phyloP scores from a whole-genome alignment of 2,797 vertebrate species.

The Echeneis naucrates region DNA sequence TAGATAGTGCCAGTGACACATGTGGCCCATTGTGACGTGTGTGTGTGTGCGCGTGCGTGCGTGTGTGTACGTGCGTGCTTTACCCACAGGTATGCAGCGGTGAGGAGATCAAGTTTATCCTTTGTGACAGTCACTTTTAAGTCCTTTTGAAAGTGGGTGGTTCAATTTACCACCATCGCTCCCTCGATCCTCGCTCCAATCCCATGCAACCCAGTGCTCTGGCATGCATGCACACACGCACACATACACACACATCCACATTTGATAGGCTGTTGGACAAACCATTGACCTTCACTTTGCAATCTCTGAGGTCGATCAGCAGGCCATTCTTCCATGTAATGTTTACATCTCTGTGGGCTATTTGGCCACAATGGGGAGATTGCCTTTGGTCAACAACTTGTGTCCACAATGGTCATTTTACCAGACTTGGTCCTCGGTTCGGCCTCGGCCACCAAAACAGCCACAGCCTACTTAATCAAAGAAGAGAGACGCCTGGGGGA shows the following conservation, averaged over 20 bases:
- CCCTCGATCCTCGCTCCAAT: conserved; percentile 22
- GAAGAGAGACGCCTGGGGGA: conserved; percentile 6
- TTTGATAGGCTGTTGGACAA: conserved; percentile 70
- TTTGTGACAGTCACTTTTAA: conserved; percentile 79
- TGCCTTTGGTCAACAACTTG: conserved; percentile 78
- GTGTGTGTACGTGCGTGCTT: conserved; percentile 34
- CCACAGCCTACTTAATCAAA: conserved; percentile 38
- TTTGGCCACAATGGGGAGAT: conserved; percentile 78
- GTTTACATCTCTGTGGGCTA: conserved; percentile 82
- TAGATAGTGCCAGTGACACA: conserved; percentile 47
- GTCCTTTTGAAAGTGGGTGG: conserved; percentile 70
- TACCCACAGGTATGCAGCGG: conserved; percentile 47
- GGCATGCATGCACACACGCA: conserved; percentile 36
- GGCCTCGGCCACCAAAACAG: conserved; percentile 48
- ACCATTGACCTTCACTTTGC: conserved; percentile 82
- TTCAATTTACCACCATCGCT: conserved; percentile 73
- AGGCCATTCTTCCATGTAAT: conserved; percentile 82
- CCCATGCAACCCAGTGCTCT: neutral
- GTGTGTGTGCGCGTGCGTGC: conserved; percentile 5
- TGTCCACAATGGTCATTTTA: conserved; percentile 69
- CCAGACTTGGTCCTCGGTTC: conserved; percentile 32
- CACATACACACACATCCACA: conserved; percentile 41
- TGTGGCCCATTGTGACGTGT: conserved; percentile 39
- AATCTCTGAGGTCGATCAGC: conserved; percentile 81
- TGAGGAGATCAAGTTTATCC: conserved; percentile 76